Evolutionary conservation across 1,140 invertebrate species (phyloP).

Genomic region (Laodelphax striatellus): DNA sequence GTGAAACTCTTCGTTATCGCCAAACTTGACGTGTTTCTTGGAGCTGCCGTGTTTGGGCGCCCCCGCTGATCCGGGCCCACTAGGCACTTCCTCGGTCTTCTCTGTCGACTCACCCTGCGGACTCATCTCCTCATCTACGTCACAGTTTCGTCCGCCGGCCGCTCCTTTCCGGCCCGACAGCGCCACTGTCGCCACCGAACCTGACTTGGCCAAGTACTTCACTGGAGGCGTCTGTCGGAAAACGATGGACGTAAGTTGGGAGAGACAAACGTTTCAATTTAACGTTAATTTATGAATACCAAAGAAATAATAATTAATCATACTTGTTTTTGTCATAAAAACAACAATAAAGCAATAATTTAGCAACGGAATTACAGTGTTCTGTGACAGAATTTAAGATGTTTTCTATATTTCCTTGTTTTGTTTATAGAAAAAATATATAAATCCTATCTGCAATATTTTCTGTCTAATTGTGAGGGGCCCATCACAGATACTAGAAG

Average conservation of each 20-base stretch:
- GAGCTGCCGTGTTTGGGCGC: not conserved
- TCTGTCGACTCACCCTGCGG: not conserved
- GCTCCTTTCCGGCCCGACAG: constrained; percentile 17
- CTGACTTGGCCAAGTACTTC: constrained; percentile 17
- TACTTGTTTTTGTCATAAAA: too few relatives aligned
- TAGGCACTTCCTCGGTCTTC: constrained; percentile 9
- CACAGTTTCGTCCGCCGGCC: constrained; percentile 17
- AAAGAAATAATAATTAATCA: too few relatives aligned
- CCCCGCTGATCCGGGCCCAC: not conserved
- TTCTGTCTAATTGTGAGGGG: too few relatives aligned
- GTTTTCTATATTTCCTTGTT: too few relatives aligned
- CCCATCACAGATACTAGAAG: too few relatives aligned
- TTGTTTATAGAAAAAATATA: too few relatives aligned
- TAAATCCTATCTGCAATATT: too few relatives aligned
- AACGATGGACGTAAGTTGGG: not conserved
- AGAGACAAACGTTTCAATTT: too few relatives aligned
- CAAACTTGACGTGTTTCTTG: constrained; percentile 24
- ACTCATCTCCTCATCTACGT: constrained; percentile 11
- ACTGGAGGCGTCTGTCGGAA: constrained; percentile 18
- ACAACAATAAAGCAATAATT: too few relatives aligned
- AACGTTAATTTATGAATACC: too few relatives aligned
- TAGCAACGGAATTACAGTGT: too few relatives aligned
- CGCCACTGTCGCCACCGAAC: constrained; percentile 21
- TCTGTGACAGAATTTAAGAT: too few relatives aligned
- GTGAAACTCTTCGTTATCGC: constrained; percentile 3